A percentile compares a stretch with the other conserved stretches of the same genome.
phyloP scores from a whole-genome alignment of 2,797 vertebrate genomes.

The Ambastaia sidthimunki region DNA sequence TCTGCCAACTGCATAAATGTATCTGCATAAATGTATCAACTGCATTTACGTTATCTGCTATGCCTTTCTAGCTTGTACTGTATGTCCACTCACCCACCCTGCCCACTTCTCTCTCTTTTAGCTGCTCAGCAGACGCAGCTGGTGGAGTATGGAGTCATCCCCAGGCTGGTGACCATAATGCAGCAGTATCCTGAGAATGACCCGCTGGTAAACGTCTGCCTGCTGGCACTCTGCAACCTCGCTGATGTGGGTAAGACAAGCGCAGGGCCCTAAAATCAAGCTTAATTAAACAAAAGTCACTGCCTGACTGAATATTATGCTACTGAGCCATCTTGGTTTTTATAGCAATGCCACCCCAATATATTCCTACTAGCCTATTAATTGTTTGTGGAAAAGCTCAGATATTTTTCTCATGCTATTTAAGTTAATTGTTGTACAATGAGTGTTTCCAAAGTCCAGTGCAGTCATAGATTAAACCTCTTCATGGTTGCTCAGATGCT shows the following conservation, averaged over 20 bases:
- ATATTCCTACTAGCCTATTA: background rate
- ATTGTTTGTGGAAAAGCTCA: background rate
- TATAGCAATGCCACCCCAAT: background rate
- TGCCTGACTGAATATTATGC: no score
- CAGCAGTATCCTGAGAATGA: slow-evolving; percentile 84
- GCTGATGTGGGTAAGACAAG: slow-evolving; percentile 84
- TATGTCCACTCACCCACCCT: slow-evolving; percentile 5
- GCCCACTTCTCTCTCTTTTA: slow-evolving; percentile 58
- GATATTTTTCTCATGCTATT: background rate
- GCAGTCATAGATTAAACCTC: background rate
- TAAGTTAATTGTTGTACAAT: background rate
- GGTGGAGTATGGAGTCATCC: slow-evolving; percentile 83
- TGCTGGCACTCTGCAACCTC: slow-evolving; percentile 88
- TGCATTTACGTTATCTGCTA: background rate
- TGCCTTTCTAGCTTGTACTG: slow-evolving; percentile 3
- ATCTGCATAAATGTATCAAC: no score
- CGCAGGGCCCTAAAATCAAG: background rate
- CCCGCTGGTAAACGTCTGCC: slow-evolving; percentile 84
- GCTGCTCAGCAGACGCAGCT: slow-evolving; percentile 86
- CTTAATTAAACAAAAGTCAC: no score
- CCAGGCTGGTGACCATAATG: slow-evolving; percentile 84
- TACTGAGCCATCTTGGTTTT: no score
- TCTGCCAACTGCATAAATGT: background rate
- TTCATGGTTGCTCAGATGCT: slow-evolving; percentile 73
- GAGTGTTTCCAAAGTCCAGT: background rate